phyloP scores from a whole-genome alignment of 2,113 vertebrate genomes.

The Accipiter virgatus region DNA sequence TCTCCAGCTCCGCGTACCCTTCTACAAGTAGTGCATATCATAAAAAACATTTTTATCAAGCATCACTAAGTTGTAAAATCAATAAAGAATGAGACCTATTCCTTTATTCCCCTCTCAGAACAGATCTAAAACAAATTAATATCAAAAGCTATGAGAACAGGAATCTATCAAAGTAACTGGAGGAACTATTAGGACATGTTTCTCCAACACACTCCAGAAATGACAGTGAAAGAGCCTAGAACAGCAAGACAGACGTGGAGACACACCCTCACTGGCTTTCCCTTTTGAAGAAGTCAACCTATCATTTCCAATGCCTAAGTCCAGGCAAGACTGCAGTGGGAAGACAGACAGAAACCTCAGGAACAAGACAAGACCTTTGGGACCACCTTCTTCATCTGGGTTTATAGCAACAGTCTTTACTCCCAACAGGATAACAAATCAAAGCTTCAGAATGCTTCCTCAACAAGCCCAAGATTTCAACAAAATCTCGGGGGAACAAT shows the following conservation, averaged over 20 bases:
- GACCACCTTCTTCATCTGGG: neutral
- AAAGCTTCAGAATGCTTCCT: neutral
- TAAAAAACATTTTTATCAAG: neutral
- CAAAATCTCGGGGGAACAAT: neutral
- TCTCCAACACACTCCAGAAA: neutral
- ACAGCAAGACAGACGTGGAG: neutral
- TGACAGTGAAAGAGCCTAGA: neutral
- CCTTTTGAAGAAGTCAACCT: neutral
- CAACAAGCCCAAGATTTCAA: neutral
- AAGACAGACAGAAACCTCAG: neutral
- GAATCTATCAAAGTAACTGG: neutral
- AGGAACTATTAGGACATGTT: neutral
- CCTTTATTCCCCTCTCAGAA: neutral
- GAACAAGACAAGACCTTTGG: neutral
- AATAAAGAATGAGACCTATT: neutral
- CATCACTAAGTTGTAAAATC: neutral
- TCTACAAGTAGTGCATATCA: neutral
- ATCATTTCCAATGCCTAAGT: neutral
- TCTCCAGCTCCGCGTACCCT: neutral
- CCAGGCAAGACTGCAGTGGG: neutral
- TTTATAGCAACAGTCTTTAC: neutral
- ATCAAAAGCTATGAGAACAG: neutral
- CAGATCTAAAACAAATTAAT: neutral
- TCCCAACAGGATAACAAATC: neutral
- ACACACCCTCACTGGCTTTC: neutral